Evolutionary conservation across 2,797 vertebrate species (phyloP), one percentile per base, ranked within the genome.

Genomic region (Telmatherina bonti): DNA sequence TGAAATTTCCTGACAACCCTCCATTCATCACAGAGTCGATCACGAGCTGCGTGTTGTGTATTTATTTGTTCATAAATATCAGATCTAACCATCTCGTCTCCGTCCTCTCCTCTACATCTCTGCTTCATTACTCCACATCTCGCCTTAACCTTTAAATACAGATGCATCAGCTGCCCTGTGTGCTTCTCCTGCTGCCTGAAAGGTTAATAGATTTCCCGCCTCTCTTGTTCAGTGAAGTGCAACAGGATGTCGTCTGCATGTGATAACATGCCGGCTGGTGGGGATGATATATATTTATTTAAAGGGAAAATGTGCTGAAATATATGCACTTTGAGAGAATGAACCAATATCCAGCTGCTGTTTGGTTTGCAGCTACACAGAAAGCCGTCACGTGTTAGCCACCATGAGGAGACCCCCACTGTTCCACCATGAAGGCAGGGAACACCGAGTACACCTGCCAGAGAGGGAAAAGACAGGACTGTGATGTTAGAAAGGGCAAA

Each of bases 161-260:
- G 72, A 82, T 83, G 79, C 83, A 72, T 84, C 78, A 65, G 57
- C 89, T 78, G 56, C 73, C 83, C 82, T 71, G 68, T 43, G 55
- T 78, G 81, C 59, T 84, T 79, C 88, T 85, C 81, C 84, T 84
- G 82, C 90, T 82, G 62, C 71, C 87, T 82, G 85, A 92, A 93
- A 94, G 92, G 94, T 94, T 94, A 93, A 94, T 94, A 90, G 89
- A 92, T 93, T 91, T 89, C 85, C 82, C 65, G n/a, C 76, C 73
- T 77, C 63, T 58, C 75, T 81, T 79, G 82, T 89, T 84, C 77
- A 82, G 45, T 27, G 33, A 70, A 79, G 84, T 66, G 62, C 51
- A 60, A 30, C 53, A 8, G 33, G 62, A 74, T 74, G 61, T 64
- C 27, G 13, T 30, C 52, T 59, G 67, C 58, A n/a, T n/a, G n/a